Evolutionary conservation across 2,113 vertebrate species (phyloP), one percentile per base, ranked within the genome.

Genomic region (Archilochus colubris): DNA sequence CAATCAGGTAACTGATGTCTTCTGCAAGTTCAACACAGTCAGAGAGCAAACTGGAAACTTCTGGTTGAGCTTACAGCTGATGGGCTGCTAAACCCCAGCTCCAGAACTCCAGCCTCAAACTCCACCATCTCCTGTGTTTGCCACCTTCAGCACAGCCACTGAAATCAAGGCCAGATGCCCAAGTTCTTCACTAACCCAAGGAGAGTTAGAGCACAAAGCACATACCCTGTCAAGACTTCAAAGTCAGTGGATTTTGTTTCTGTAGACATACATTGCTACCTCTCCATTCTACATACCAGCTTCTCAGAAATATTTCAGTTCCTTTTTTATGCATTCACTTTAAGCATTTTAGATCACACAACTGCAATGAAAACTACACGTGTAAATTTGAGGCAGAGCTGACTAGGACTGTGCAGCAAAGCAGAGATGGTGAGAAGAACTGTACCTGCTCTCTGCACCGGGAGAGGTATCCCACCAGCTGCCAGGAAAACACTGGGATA

Each of bases 221-320:
- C 6, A 0, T 3, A 64, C 13, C 20, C 19, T 63, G 27, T 44
- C 82, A 77, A 0, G 0, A 40, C 16, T 36, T 44, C 40, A 6
- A 28, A 15, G 4, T 38, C 12, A 18, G 54, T 11, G 27, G n/a
- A 59, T 24, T n/a, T 19, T n/a, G 43, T 51, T n/a, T 23, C 74
- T 70, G n/a, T 17, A 80, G 44, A 58, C 38, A 68, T 24, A 7
- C 43, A 77, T 84, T 66, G 28, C 63, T 75, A 43, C 43, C 67
- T 70, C 74, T 57, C 69, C 24, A 5, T 44, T 69, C 64, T 38
- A n/a, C 55, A 10, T 3, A 22, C 3, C 23, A 46, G 44, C 40
- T 54, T 66, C 53, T 77, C 44, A 55, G 70, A 58, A 76, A 88
- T 50, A 76, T 21, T 76, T 76, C 67, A 76, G 40, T 67, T 85